These are phyloP conservation scores for Clepsis dumicolana DNA, from an alignment of 2,888 invertebrate genomes.

Conservation along the genomic window DNA sequence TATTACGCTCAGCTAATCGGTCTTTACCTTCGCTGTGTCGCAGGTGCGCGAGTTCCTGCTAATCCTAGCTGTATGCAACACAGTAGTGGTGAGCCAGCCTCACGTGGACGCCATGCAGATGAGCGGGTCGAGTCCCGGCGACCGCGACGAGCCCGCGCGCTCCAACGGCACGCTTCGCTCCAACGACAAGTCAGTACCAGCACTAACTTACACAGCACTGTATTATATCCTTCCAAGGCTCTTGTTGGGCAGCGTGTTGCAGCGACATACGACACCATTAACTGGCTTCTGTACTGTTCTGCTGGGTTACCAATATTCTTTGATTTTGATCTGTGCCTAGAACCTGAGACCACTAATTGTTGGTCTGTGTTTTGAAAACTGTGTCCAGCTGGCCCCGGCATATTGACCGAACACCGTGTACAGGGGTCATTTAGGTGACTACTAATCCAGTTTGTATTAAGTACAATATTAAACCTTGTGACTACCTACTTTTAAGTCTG, in stretches of 20 bases:
- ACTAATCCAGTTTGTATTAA: too few species aligned
- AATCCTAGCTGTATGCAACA: conserved; percentile 97
- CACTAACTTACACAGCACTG: not conserved
- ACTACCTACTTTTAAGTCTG: not conserved
- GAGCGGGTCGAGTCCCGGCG: conserved; percentile 73
- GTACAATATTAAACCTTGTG: not conserved
- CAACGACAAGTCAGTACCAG: conserved; percentile 73
- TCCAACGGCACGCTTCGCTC: conserved; percentile 73
- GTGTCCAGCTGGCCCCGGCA: too few species aligned
- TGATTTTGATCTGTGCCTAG: too few species aligned
- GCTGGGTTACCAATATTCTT: too few species aligned
- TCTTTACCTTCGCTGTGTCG: conserved; percentile 11
- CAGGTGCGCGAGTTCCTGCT: conserved; percentile 95
- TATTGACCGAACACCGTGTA: not conserved
- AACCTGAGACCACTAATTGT: too few species aligned
- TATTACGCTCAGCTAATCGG: not conserved
- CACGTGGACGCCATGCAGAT: conserved; percentile 90
- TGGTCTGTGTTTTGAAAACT: too few species aligned
- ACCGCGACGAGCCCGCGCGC: conserved; percentile 73
- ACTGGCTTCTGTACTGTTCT: too few species aligned
- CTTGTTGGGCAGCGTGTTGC: not conserved
- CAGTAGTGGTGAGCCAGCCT: conserved; percentile 97
- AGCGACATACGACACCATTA: not conserved
- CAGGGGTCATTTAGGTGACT: not conserved
- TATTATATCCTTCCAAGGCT: too few species aligned